These are phyloP conservation scores for Calephelis perditalis DNA, from an alignment of 2,888 invertebrate genomes.

Conservation along the genomic window DNA sequence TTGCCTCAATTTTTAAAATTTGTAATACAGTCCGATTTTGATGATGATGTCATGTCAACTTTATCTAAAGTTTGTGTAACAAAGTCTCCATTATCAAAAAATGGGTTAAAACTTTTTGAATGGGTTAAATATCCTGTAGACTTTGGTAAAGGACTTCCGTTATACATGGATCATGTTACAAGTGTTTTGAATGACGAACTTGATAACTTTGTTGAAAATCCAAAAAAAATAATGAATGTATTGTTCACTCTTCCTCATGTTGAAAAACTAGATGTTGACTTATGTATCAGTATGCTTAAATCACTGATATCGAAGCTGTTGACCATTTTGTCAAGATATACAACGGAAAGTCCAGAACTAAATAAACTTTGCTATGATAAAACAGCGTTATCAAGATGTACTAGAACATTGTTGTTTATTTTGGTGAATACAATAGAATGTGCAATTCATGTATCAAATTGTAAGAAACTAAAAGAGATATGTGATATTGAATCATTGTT, in stretches of 20 bases:
- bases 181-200: slow-evolving; percentile 49
- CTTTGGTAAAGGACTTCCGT: slow-evolving; percentile 59
- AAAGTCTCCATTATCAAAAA: slow-evolving; percentile 81
- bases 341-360: slow-evolving; percentile 45
- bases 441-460: slow-evolving; percentile 74
- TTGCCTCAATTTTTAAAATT: slow-evolving; percentile 82
- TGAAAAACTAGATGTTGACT: slow-evolving; percentile 58
- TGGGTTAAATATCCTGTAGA: slow-evolving; percentile 84
- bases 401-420: slow-evolving; percentile 73
- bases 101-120: slow-evolving; percentile 76
- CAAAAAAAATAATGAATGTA: slow-evolving; percentile 63
- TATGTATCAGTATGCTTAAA: slow-evolving; percentile 48
- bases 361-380: slow-evolving; percentile 53
- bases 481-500: slow-evolving; percentile 61
- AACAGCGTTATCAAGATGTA: slow-evolving; percentile 45
- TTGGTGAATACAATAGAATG: slow-evolving; percentile 79
- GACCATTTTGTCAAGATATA: slow-evolving; percentile 45
- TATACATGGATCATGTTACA: slow-evolving; percentile 58
- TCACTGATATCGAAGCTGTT: slow-evolving; percentile 50
- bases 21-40: slow-evolving; percentile 73
- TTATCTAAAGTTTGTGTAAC: slow-evolving; percentile 81
- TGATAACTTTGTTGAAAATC: slow-evolving; percentile 52
- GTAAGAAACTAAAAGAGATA: slow-evolving; percentile 63
- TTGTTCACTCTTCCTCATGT: slow-evolving; percentile 78
- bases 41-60: slow-evolving; percentile 75